phyloP scores from a whole-genome alignment of 1,140 invertebrate genomes.

The Paracyclopina nana region DNA sequence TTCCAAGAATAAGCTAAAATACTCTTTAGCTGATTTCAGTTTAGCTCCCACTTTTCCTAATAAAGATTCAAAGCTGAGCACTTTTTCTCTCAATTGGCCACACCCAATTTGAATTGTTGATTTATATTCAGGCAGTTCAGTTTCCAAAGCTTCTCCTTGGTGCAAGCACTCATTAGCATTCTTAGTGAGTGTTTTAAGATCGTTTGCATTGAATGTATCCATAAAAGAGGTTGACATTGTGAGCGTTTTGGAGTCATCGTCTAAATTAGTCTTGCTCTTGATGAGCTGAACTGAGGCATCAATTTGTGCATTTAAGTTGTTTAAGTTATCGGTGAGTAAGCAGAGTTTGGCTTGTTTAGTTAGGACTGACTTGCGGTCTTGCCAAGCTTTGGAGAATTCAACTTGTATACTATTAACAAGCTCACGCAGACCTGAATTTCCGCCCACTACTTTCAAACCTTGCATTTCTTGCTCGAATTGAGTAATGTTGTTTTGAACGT shows the following conservation, averaged over 20 bases:
- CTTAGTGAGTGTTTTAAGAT: too few species aligned
- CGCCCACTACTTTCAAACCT: too few species aligned
- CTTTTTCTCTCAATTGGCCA: constrained; percentile 49
- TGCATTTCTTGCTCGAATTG: too few species aligned
- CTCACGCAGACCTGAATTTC: too few species aligned
- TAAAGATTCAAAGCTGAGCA: constrained; percentile 41
- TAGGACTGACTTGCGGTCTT: constrained; percentile 36
- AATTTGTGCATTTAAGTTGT: constrained; percentile 32
- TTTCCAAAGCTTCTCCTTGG: too few species aligned
- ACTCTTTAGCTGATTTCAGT: constrained; percentile 31
- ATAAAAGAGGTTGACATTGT: too few species aligned
- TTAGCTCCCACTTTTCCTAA: constrained; percentile 42
- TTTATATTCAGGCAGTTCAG: not conserved
- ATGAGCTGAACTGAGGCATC: too few species aligned
- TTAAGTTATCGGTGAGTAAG: constrained; percentile 46
- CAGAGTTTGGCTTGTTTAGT: constrained; percentile 42
- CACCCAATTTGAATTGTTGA: constrained; percentile 27
- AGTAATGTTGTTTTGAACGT: too few species aligned
- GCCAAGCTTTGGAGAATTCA: constrained; percentile 43
- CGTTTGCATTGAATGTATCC: too few species aligned
- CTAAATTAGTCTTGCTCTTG: too few species aligned
- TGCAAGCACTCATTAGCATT: too few species aligned
- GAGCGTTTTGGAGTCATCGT: too few species aligned
- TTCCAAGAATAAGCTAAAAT: not conserved
- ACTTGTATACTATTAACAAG: constrained; percentile 39